Percentiles rank a stretch among this genome's conserved stretches.
Conservation (phyloP, 1,140 invertebrate species). For the Drosophila guanche region DNA sequence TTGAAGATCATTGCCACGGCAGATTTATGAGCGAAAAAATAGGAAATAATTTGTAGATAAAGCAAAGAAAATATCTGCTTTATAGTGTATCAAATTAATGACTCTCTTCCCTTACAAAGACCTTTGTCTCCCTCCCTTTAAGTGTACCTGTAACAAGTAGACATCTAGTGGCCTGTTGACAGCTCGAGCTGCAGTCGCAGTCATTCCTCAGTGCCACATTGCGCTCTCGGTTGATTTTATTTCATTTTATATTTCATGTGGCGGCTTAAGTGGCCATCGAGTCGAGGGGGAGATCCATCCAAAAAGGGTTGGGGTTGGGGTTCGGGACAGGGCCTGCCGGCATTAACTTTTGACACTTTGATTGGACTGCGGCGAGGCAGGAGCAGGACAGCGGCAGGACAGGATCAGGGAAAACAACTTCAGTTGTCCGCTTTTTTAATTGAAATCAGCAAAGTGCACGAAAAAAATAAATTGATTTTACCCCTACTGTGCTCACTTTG, state of each 20-base stretch:
- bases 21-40: too few species aligned
- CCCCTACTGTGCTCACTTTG: background rate
- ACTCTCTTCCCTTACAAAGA: too few species aligned
- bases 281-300: constrained; percentile 43
- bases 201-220: too few species aligned
- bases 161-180: too few species aligned
- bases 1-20: too few species aligned
- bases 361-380: constrained; percentile 35
- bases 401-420: constrained; percentile 1
- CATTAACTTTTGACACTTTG: constrained; percentile 77
- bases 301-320: constrained; percentile 1
- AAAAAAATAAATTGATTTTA: constrained; percentile 26
- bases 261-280: constrained; percentile 63
- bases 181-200: too few species aligned
- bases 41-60: too few species aligned
- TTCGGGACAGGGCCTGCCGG: constrained; percentile 1
- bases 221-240: constrained; percentile 29
- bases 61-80: too few species aligned
- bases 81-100: too few species aligned
- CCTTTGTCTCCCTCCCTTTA: too few species aligned
- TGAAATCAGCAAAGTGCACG: constrained; percentile 34
- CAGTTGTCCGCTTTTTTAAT: constrained; percentile 44
- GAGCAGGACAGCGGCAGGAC: too few species aligned
- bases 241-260: constrained; percentile 48
- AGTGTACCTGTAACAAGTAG: too few species aligned